Evolutionary conservation across 2,113 vertebrate species (phyloP).

Genomic region (Cynopterus brachyotis): DNA sequence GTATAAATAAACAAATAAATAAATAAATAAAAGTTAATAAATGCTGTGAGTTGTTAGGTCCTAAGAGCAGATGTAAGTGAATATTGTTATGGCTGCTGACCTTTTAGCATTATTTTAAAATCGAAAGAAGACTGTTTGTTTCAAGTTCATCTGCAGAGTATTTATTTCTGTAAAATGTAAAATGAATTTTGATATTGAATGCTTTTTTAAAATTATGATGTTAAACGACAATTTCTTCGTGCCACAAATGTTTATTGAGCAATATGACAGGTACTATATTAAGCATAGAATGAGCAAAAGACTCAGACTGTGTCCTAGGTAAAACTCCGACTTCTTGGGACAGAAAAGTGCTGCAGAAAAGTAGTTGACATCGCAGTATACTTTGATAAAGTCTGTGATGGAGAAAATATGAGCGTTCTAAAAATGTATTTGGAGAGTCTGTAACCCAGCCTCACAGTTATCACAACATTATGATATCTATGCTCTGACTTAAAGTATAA

Average conservation of each 20-base stretch:
- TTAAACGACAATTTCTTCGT: not conserved
- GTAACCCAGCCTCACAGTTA: not conserved
- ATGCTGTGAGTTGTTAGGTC: conserved; percentile 51
- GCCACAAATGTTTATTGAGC: not conserved
- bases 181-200: conserved; percentile 45
- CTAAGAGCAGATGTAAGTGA: conserved; percentile 69
- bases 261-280: not conserved
- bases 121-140: conserved; percentile 35
- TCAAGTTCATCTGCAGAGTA: conserved; percentile 46
- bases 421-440: not conserved
- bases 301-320: not conserved
- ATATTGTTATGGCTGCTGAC: conserved; percentile 66
- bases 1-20: no score
- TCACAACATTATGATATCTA: not conserved
- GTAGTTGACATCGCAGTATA: not conserved
- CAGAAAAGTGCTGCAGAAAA: not conserved
- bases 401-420: not conserved
- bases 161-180: conserved; percentile 72
- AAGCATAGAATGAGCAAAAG: not conserved
- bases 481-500: not conserved
- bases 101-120: conserved; percentile 66
- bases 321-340: not conserved
- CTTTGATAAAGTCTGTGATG: not conserved
- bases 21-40: not conserved
- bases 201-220: not conserved